Evolutionary conservation across 2,797 vertebrate genomes (phyloP).

Genomic region (Pantherophis alleghaniensis): DNA sequence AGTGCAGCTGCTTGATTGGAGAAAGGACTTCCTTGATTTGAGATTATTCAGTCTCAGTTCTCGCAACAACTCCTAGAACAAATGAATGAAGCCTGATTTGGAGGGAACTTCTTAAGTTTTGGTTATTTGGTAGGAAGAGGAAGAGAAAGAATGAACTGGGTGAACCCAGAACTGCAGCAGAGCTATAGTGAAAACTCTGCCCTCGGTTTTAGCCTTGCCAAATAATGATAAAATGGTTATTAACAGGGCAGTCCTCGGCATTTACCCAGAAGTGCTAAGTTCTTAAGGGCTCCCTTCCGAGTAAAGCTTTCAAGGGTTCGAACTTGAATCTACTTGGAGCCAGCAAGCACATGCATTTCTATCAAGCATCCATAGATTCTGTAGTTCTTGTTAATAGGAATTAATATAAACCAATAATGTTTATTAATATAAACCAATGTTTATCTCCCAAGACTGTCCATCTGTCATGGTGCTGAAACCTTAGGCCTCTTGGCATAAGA

Average conservation of each 20-base stretch:
- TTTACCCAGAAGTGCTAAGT: not conserved
- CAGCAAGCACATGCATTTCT: not conserved
- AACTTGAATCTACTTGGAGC: not conserved
- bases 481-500: not conserved
- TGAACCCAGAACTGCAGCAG: not conserved
- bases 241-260: not conserved
- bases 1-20: not conserved
- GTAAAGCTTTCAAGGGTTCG: not conserved
- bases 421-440: too few relatives aligned
- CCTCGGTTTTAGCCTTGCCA: not conserved
- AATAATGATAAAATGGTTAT: not conserved
- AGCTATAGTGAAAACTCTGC: not conserved
- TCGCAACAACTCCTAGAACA: not conserved
- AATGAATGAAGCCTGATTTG: not conserved
- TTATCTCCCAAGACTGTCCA: not conserved
- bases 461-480: not conserved
- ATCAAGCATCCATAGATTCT: not conserved
- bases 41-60: not conserved
- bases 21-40: not conserved
- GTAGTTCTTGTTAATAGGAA: not conserved
- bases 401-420: not conserved
- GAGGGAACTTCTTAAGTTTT: not conserved
- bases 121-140: not conserved
- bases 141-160: not conserved
- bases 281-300: not conserved